Evolutionary conservation across 2,888 invertebrate species (phyloP).

Genomic region (Fragum whitleyi): DNA sequence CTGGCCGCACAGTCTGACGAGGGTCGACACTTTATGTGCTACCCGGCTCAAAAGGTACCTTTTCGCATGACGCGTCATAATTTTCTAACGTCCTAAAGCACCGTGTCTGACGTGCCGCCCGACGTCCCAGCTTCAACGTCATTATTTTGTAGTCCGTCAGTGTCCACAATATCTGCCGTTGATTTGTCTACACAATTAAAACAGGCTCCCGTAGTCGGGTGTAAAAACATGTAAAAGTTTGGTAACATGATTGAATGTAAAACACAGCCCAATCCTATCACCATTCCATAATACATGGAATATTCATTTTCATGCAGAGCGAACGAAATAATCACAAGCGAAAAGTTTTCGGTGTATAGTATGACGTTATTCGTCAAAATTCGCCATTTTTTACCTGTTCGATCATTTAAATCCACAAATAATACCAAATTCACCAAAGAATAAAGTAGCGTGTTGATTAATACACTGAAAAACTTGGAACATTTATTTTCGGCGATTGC

Average conservation of each 20-base stretch:
- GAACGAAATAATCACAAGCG: slow-evolving; percentile 5
- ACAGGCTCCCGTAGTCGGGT: background rate
- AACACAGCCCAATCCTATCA: slow-evolving; percentile 8
- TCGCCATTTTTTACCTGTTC: slow-evolving; percentile 7
- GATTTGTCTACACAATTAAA: slow-evolving; percentile 2
- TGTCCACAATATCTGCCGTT: background rate
- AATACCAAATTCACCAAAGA: slow-evolving; percentile 11
- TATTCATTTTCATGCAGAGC: background rate
- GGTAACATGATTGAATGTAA: slow-evolving; percentile 1
- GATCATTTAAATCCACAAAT: slow-evolving; percentile 18
- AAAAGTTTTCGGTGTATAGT: background rate
- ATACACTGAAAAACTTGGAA: background rate
- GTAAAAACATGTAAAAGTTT: slow-evolving; percentile 23
- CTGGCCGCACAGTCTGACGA: too few relatives aligned
- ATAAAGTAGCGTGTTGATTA: background rate
- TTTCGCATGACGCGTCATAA: too few relatives aligned
- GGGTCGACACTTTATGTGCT: too few relatives aligned
- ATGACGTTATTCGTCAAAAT: slow-evolving; percentile 1
- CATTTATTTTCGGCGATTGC: slow-evolving; percentile 12
- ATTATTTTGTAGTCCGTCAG: too few relatives aligned
- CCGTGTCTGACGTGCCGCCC: background rate
- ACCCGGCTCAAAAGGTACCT: too few relatives aligned
- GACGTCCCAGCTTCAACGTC: background rate
- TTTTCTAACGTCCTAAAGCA: background rate
- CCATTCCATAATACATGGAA: background rate